Evolutionary conservation across 1,140 invertebrate genomes (phyloP).

Genomic region (Bombus cullumanus): DNA sequence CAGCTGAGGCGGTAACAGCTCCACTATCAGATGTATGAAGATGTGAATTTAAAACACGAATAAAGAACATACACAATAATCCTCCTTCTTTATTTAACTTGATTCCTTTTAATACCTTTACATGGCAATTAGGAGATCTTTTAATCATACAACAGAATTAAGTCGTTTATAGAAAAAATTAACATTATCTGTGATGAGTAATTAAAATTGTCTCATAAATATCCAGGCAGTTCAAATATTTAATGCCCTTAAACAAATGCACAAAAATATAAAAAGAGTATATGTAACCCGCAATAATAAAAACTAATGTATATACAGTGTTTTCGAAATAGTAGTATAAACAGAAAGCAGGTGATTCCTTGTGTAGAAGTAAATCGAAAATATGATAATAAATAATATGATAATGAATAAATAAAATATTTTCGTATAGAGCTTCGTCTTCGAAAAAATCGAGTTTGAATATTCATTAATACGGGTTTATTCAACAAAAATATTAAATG

Average conservation of each 20-base stretch:
- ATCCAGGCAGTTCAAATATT: background rate
- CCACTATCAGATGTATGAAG: conserved; percentile 73
- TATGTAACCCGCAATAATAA: background rate
- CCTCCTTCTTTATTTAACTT: background rate
- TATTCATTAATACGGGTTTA: no score
- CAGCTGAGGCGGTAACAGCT: conserved; percentile 34
- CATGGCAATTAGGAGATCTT: background rate
- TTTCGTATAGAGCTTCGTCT: no score
- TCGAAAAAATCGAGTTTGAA: no score
- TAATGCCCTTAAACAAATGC: background rate
- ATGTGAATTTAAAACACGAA: conserved; percentile 75
- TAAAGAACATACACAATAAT: conserved; percentile 76
- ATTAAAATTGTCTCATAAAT: no score
- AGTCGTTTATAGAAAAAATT: background rate
- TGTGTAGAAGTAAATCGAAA: no score
- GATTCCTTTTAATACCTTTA: background rate
- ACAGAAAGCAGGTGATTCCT: no score
- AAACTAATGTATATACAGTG: background rate
- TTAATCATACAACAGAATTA: background rate
- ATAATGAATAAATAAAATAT: no score
- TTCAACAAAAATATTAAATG: no score
- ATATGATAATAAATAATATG: no score
- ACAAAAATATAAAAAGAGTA: background rate
- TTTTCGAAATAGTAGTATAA: no score
- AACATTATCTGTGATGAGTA: no score